Base-by-base conservation (phyloP, 2,797 vertebrate species). In the Anomalospiza imberbis region DNA sequence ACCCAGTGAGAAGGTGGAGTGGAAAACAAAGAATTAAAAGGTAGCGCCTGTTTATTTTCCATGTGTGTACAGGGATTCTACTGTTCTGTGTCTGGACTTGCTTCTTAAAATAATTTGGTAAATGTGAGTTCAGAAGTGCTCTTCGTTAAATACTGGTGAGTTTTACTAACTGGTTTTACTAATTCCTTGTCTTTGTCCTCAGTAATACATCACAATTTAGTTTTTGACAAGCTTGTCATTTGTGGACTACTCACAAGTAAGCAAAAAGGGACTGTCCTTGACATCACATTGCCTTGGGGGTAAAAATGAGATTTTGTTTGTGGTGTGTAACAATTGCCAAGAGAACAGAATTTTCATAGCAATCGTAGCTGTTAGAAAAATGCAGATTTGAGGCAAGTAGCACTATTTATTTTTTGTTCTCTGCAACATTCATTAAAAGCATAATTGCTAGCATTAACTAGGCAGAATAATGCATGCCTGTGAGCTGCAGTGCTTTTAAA, bases 101-200 rank as follows among this genome's bases (percentile, higher is more conserved):
- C 7, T 25, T 38, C 31, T 58, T n/a, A 9, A 3, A 45, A 15
- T 57, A 0, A 0, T 53, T 42, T 6, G 19, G 51, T 45, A 21
- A 17, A 8, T 13, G 26, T 22, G 58, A 62, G 38, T 18, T 73
- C 55, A 77, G 36, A 80, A 77, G 73, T 31, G 13, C 17, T 88
- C 51, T 22, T 55, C 44, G 17, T 45, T 67, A 38, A 74, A 29
- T 24, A 6, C 18, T 29, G 50, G 8, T 40, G 51, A 75, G 36
- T 74, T 58, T 58, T 12, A 15, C 20, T 47, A 6, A 31, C 58
- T 29, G 29, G n/a, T 67, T 67, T 47, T 36, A 16, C 48, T 26
- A 53, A 34, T 60, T 76, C 48, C 26, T 63, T 76, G 12, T 54
- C 20, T 48, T 82, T 73, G 45, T 62, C 31, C 40, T 85, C 81